Base-by-base conservation (phyloP, 2,797 vertebrate species). In the Mallotus villosus region DNA sequence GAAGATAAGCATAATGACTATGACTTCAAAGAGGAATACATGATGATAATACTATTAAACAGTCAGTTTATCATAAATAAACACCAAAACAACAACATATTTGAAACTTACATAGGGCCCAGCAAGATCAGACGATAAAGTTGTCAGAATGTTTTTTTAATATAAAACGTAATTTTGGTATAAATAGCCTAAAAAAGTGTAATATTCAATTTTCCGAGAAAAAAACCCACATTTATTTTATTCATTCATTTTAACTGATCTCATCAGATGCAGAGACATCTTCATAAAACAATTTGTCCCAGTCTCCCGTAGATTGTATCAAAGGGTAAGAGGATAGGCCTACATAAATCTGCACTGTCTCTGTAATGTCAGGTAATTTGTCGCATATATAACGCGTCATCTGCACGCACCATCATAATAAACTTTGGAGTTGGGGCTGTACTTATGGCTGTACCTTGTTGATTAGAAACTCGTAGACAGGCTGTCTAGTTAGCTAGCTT, bases 301-400 rank as follows among this genome's bases (percentile, higher is more conserved):
- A 12, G 41, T 14, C 9, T 41, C 9, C 41, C 11, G 2, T 46
- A 12, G 41, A 46, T 37, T 7, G 34, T 1, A 37, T 37, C 9
- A 37, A 1, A 34, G 32, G n/a, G n/a, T n/a, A n/a, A n/a, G n/a
- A n/a, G n/a, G n/a, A n/a, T n/a, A n/a, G n/a, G n/a, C n/a, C n/a
- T 25, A 32, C 5, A 32, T 6, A 34, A 34, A 34, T 34, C 32
- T 34, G 1, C 32, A 34, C 32, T 37, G 7, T 12, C n/a, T n/a
- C n/a, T n/a, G n/a, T n/a, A n/a, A n/a, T 11, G 11, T 46, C 9
- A 46, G 12, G 5, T n/a, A 5, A 3, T 58, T 58, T 2, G 37
- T 17, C 5, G 4, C 71, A 60, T 81, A 27, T 76, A 79, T 82
- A 1, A 24, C 11, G 70, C 92, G 89, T 92, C 91, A 92, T 73